Percentiles rank a stretch among this genome's conserved stretches.
Evolutionary conservation across 2,888 invertebrate species (phyloP).

Genomic region (Tetrapedia diversipes): DNA sequence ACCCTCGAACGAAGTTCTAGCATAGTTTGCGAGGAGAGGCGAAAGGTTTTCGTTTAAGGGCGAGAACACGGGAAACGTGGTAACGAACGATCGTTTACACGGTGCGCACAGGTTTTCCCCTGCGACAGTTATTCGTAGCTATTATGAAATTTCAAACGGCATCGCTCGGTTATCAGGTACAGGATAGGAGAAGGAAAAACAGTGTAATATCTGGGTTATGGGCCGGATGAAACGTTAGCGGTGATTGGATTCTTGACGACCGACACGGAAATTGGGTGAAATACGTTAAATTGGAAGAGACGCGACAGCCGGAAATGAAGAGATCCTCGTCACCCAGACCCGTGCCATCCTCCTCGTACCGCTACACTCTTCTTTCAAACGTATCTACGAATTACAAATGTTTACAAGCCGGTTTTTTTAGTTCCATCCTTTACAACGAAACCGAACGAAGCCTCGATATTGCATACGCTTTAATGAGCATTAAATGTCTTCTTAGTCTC

Average conservation of each 20-base stretch:
- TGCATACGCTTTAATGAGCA: no score
- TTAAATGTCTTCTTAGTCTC: no score
- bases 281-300: conserved; percentile 66
- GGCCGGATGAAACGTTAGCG: conserved; percentile 46
- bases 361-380: conserved; percentile 1
- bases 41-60: conserved; percentile 9
- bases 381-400: not conserved
- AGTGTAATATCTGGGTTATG: conserved; percentile 55
- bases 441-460: no score
- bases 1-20: not conserved
- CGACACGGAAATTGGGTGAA: conserved; percentile 71
- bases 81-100: not conserved
- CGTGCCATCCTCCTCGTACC: not conserved
- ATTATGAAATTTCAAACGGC: conserved; percentile 3
- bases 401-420: not conserved
- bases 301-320: conserved; percentile 70
- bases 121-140: no score
- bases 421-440: not conserved
- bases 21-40: conserved; percentile 1
- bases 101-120: no score
- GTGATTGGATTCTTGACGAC: conserved; percentile 62
- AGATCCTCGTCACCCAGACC: conserved; percentile 59
- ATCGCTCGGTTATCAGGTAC: no score
- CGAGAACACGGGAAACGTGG: not conserved
- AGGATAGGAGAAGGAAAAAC: no score